Base-by-base conservation (phyloP, 92 coral and sea anemone genomes). In the Epizoanthus rinbou region DNA sequence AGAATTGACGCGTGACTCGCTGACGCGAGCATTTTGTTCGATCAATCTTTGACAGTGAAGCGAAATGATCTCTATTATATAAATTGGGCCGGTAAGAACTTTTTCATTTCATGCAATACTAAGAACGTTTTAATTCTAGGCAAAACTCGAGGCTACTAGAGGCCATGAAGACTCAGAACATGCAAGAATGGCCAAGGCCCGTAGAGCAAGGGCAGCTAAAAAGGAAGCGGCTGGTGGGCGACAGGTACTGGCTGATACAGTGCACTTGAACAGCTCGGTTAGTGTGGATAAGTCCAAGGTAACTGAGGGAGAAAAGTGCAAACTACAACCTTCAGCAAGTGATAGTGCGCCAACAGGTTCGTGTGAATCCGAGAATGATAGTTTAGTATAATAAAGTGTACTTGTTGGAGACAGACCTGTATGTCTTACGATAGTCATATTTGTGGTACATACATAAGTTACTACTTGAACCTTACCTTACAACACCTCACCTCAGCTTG, bases 151-250 rank as follows among this genome's bases (percentile, higher is more conserved):
- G 62, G 89, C 94, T 11, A 80, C 43, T 14, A 87, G 87, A 41
- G 92, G 95, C 16, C 98, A 93, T 47, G 98, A 93, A 64, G 89
- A 89, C 64, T 91, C 98, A 18, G 90, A 91, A 65, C 98, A 93
- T 79, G 95, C 98, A 28, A 52, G 78, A 24, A 54, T 65, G 72
- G 98, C 98, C 31, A 85, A 81, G 62, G 74, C 73, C 60, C 87
- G 80, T 57, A 85, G 76, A 81, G 0, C 75, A 75, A 41, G 81
- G 58, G 52, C 87, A 53, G 75, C 17, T 69, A n/a, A 52, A 50
- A 58, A 67, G 28, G 59, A 68, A 41, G 57, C 43, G 73, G 47
- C 75, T 19, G 28, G 22, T 25, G 82, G 73, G 33, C 82, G 70
- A 37, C 71, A 84, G 19, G 37, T 82, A 14, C 73, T 69, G 56